Evolutionary conservation across 1,140 invertebrate species (phyloP).

Genomic region (Dysdera silvatica): DNA sequence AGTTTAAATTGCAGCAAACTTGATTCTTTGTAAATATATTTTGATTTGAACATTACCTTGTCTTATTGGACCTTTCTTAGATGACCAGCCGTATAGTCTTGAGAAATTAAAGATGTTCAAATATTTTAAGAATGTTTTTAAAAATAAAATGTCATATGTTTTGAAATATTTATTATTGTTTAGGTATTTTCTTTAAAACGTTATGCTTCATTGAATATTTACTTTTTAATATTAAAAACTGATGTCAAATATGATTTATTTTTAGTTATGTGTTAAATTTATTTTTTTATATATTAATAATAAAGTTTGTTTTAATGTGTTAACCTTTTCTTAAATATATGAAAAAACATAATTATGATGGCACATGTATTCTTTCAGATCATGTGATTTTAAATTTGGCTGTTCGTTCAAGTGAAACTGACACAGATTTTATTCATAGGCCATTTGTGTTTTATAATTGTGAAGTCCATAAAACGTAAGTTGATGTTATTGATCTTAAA

Average conservation of each 20-base stretch:
- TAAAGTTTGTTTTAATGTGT: not conserved
- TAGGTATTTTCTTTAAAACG: too few species aligned
- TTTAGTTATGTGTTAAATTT: not conserved
- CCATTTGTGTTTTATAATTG: conserved; percentile 90
- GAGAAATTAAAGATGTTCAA: too few species aligned
- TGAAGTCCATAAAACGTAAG: conserved; percentile 65
- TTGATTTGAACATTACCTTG: too few species aligned
- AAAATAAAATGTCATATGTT: too few species aligned
- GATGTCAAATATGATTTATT: not conserved
- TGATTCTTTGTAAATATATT: too few species aligned
- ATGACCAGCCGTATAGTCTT: too few species aligned
- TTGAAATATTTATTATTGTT: too few species aligned
- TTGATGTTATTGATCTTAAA: conserved; percentile 30
- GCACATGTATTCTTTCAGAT: conserved; percentile 50
- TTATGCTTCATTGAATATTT: too few species aligned
- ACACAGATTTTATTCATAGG: conserved; percentile 85
- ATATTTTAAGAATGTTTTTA: too few species aligned
- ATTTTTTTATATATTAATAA: not conserved
- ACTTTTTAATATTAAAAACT: not conserved
- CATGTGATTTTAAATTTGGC: conserved; percentile 86
- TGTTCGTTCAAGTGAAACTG: conserved; percentile 83
- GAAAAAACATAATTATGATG: not conserved
- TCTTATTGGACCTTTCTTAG: too few species aligned
- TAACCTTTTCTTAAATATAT: not conserved
- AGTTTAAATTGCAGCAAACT: too few species aligned